A percentile compares a stretch with the other conserved stretches of the same genome.
Conservation (phyloP, 2,113 vertebrate species). For the Hippopotamus amphibius region DNA sequence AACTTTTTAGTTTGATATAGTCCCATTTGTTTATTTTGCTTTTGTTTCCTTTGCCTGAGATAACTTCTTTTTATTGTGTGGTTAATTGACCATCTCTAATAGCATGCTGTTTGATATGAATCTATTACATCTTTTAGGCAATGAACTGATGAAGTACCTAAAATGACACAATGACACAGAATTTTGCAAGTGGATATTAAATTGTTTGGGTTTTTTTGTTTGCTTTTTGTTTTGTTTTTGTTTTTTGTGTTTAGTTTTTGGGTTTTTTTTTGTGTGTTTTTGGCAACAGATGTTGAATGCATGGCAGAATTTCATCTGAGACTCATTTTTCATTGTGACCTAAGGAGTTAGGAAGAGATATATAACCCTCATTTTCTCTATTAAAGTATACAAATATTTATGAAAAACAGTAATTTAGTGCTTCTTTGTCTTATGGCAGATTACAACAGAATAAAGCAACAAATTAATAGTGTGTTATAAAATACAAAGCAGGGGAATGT, state of each 20-base stretch:
- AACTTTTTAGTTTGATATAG: too few species aligned
- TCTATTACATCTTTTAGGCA: background rate
- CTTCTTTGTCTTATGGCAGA: background rate
- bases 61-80: background rate
- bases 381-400: background rate
- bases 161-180: background rate
- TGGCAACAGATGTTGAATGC: background rate
- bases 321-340: background rate
- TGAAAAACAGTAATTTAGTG: background rate
- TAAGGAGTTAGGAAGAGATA: background rate
- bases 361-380: background rate
- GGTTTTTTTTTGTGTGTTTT: background rate
- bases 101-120: background rate
- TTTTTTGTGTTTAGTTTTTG: background rate
- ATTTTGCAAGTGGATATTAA: background rate
- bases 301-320: background rate
- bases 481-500: background rate
- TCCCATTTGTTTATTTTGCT: too few species aligned
- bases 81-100: background rate
- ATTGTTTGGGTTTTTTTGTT: background rate
- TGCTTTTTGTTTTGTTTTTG: background rate
- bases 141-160: background rate
- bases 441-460: background rate
- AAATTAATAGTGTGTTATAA: background rate
- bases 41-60: background rate